phyloP scores from a whole-genome alignment of 2,888 invertebrate genomes.

The Trachelus troglodyta region DNA sequence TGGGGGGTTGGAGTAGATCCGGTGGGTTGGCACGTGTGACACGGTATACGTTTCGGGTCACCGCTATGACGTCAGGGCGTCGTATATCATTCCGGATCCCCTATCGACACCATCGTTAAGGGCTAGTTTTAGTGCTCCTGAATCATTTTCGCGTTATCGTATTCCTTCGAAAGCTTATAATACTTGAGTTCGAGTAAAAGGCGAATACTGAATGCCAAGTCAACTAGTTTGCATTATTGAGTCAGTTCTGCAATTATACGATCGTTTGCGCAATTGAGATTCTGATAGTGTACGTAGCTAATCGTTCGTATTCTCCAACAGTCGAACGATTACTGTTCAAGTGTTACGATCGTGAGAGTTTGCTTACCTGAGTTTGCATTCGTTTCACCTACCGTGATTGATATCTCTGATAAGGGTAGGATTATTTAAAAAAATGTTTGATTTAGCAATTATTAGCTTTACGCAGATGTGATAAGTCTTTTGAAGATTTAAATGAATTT shows the following conservation, averaged over 20 bases:
- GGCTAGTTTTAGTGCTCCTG: neutral
- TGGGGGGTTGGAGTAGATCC: neutral
- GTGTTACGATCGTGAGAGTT: neutral
- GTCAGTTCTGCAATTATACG: neutral
- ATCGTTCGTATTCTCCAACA: neutral
- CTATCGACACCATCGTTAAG: neutral
- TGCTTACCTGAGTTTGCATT: neutral
- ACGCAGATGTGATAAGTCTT: too few relatives aligned
- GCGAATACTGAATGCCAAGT: neutral
- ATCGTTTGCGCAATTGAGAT: neutral
- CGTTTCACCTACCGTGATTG: neutral
- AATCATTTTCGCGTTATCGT: neutral
- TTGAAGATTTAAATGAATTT: too few relatives aligned
- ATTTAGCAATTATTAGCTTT: neutral
- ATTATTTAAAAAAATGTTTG: neutral
- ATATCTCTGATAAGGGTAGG: neutral
- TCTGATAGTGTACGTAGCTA: neutral
- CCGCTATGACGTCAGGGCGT: neutral
- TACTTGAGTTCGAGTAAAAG: neutral
- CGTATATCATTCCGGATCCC: neutral
- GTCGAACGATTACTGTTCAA: neutral
- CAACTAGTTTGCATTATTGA: neutral
- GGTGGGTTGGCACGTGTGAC: slow-evolving; percentile 8
- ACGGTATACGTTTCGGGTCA: slow-evolving; percentile 1
- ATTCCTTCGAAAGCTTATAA: neutral